Conservation (phyloP, 2,113 vertebrate species). For the Calyptomena viridis region DNA sequence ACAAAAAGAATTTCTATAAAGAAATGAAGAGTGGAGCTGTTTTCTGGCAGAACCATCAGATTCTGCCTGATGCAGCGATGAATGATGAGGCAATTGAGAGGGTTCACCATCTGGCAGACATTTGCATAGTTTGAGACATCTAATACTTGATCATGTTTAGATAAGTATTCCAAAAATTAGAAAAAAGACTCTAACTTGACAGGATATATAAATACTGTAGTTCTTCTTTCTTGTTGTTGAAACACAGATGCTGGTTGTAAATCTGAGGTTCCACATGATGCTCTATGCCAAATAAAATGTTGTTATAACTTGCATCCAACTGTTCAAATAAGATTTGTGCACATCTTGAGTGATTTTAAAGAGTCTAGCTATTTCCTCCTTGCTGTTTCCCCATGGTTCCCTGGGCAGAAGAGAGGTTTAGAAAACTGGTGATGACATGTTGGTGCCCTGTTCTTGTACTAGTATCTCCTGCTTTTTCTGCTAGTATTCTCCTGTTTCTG, state of each 20-base stretch:
- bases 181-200: slow-evolving; percentile 11
- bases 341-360: slow-evolving; percentile 28
- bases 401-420: background rate
- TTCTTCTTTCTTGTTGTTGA: slow-evolving; percentile 16
- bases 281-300: slow-evolving; percentile 50
- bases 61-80: slow-evolving; percentile 1
- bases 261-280: background rate
- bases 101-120: slow-evolving; percentile 21
- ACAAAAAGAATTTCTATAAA: background rate
- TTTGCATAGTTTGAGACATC: slow-evolving; percentile 6
- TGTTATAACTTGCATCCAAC: slow-evolving; percentile 39
- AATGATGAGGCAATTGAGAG: slow-evolving; percentile 13
- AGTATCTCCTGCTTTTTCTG: background rate
- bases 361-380: slow-evolving; percentile 3
- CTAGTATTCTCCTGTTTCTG: too few relatives aligned
- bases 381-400: background rate
- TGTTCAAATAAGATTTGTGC: slow-evolving; percentile 17
- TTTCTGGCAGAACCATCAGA: background rate
- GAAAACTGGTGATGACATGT: background rate
- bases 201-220: slow-evolving; percentile 18
- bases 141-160: slow-evolving; percentile 23
- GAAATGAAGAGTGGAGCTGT: background rate
- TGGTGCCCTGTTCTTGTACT: background rate
- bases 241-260: background rate
- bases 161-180: slow-evolving; percentile 25